A percentile compares a stretch with the other conserved stretches of the same genome.
Evolutionary conservation across 2,113 vertebrate species (phyloP).

Genomic region (Ammospiza nelsoni): DNA sequence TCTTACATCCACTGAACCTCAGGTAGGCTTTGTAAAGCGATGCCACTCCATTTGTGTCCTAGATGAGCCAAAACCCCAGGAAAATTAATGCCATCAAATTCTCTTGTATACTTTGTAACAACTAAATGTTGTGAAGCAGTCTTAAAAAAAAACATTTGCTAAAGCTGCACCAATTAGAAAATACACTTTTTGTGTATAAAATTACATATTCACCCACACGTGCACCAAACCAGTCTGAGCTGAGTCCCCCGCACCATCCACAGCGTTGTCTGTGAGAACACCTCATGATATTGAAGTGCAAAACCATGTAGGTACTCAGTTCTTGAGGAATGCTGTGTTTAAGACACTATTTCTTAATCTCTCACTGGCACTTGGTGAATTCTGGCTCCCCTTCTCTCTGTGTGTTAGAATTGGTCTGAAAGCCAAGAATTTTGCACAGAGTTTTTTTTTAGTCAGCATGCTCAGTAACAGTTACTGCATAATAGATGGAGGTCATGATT

Average conservation of each 20-base stretch:
- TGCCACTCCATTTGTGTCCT: not conserved
- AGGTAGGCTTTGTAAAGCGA: slow-evolving; percentile 69
- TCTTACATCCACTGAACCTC: slow-evolving; percentile 82
- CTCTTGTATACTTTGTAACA: not conserved
- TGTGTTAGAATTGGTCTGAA: not conserved
- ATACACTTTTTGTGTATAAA: not conserved
- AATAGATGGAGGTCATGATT: not conserved
- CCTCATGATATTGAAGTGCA: not conserved
- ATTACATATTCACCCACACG: not conserved
- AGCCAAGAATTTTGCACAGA: not conserved
- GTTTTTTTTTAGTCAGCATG: not conserved
- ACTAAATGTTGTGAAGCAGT: not conserved
- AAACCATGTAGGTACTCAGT: not conserved
- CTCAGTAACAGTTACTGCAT: not conserved
- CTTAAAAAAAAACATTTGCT: not conserved
- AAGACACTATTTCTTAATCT: not conserved
- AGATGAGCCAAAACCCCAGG: not conserved
- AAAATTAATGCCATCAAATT: not conserved
- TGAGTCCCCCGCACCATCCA: accelerated
- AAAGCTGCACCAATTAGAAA: not conserved
- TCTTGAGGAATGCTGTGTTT: not conserved
- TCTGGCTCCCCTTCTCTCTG: not conserved
- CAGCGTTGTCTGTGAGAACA: accelerated
- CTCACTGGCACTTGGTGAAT: not conserved
- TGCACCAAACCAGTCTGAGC: not conserved